These are phyloP conservation scores for Aulostomus chinensis DNA, from an alignment of 2,797 vertebrate genomes.

Conservation along the genomic window DNA sequence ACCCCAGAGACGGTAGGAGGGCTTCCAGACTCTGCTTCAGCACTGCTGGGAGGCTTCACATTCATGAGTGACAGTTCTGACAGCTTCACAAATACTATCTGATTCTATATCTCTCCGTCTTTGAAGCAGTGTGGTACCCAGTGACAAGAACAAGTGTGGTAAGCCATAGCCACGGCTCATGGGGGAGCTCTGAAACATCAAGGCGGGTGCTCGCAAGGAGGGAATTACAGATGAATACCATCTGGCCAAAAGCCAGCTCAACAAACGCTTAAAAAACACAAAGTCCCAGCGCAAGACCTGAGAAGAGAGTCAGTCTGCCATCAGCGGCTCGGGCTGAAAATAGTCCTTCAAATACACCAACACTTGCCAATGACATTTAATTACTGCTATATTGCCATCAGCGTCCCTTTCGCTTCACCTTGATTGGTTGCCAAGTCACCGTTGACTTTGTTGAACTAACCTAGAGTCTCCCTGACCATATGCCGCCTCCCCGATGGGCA, in stretches of 20 bases:
- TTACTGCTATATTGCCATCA: conserved; percentile 60
- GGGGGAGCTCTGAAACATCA: conserved; percentile 42
- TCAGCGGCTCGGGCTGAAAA: conserved; percentile 46
- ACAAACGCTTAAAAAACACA: conserved; percentile 37
- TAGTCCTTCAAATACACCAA: conserved; percentile 52
- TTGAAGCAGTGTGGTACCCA: conserved; percentile 12
- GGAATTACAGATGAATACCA: conserved; percentile 46
- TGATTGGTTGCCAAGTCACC: conserved; percentile 66
- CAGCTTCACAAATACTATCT: conserved; percentile 42
- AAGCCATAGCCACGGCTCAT: conserved; percentile 19
- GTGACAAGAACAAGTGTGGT: conserved; percentile 25
- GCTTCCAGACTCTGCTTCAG: conserved; percentile 15
- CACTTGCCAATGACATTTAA: conserved; percentile 65
- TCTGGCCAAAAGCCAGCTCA: conserved; percentile 44
- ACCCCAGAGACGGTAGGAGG: conserved; percentile 29
- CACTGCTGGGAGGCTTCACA: conserved; percentile 30
- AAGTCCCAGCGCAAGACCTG: conserved; percentile 37
- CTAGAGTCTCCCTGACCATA: conserved; percentile 55
- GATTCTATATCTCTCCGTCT: conserved; percentile 18
- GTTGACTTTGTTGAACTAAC: conserved; percentile 68
- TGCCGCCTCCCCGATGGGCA: conserved; percentile 48
- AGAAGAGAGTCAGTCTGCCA: conserved; percentile 36
- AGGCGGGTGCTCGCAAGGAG: conserved; percentile 33
- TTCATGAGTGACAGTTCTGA: conserved; percentile 44
- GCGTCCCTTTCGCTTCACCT: conserved; percentile 50